Conservation (phyloP, 2,888 invertebrate species). For the Pandemis cinnamomeana region DNA sequence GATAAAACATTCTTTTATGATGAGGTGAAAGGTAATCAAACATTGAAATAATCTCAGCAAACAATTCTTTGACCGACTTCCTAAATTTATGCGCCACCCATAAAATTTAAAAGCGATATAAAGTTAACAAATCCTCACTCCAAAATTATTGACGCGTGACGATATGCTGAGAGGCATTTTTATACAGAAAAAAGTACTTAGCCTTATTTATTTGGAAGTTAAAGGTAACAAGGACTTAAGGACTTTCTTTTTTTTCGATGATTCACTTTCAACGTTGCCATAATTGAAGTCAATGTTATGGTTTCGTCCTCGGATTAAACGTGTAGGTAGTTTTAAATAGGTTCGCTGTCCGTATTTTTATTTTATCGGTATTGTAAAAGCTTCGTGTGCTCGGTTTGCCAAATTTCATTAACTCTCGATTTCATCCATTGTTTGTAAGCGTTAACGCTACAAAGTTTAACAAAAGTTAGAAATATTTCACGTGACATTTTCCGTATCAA, state of each 20-base stretch:
- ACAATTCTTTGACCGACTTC: slow-evolving; percentile 35
- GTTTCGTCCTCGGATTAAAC: slow-evolving; percentile 11
- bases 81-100: slow-evolving; percentile 33
- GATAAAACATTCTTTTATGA: slow-evolving; percentile 20
- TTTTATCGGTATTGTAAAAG: neutral
- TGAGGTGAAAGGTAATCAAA: slow-evolving; percentile 39
- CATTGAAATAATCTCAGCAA: slow-evolving; percentile 17
- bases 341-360: slow-evolving; percentile 3
- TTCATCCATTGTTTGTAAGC: slow-evolving; percentile 3
- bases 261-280: slow-evolving; percentile 28
- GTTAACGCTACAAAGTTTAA: neutral
- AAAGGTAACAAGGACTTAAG: slow-evolving; percentile 15
- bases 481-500: neutral
- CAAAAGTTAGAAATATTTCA: neutral
- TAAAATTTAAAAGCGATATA: slow-evolving; percentile 37
- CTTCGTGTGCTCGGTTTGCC: slow-evolving; percentile 1
- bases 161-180: slow-evolving; percentile 17
- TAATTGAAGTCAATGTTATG: slow-evolving; percentile 18
- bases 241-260: slow-evolving; percentile 38
- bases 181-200: slow-evolving; percentile 37
- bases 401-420: neutral
- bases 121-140: slow-evolving; percentile 36
- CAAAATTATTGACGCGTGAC: slow-evolving; percentile 22
- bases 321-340: slow-evolving; percentile 19
- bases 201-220: slow-evolving; percentile 37